Evolutionary conservation across 2,113 vertebrate genomes (phyloP).

Genomic region (Corvus cornix): DNA sequence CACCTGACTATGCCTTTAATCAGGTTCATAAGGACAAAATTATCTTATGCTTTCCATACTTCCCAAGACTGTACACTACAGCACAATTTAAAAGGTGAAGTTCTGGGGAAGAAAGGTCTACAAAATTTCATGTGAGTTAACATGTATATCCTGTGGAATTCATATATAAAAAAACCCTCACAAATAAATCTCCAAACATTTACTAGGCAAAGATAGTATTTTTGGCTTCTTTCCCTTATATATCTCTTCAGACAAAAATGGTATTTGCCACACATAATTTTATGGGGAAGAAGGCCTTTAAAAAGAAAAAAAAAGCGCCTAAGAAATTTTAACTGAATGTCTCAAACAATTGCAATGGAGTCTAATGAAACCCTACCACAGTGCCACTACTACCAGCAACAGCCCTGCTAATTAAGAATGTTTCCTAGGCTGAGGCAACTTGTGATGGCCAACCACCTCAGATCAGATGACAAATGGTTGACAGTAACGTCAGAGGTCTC

Average conservation of each 20-base stretch:
- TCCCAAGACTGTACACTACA: not conserved
- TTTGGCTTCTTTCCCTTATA: not conserved
- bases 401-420: slow-evolving; percentile 11
- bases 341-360: not conserved
- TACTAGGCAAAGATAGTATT: not conserved
- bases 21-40: not conserved
- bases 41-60: not conserved
- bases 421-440: slow-evolving; percentile 63
- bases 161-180: not conserved
- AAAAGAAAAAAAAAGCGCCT: not conserved
- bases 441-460: slow-evolving; percentile 72
- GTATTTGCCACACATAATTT: not conserved
- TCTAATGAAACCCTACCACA: slow-evolving; percentile 11
- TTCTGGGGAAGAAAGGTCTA: not conserved
- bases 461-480: slow-evolving; percentile 72
- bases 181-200: not conserved
- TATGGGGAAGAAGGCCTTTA: not conserved
- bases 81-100: not conserved
- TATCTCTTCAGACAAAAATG: not conserved
- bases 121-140: not conserved
- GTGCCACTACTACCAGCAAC: slow-evolving; percentile 58
- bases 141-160: not conserved
- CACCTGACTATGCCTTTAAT: not conserved
- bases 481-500: slow-evolving; percentile 23
- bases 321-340: slow-evolving; percentile 33